Conservation (phyloP, 2,797 vertebrate genomes). For the Avahi laniger region DNA sequence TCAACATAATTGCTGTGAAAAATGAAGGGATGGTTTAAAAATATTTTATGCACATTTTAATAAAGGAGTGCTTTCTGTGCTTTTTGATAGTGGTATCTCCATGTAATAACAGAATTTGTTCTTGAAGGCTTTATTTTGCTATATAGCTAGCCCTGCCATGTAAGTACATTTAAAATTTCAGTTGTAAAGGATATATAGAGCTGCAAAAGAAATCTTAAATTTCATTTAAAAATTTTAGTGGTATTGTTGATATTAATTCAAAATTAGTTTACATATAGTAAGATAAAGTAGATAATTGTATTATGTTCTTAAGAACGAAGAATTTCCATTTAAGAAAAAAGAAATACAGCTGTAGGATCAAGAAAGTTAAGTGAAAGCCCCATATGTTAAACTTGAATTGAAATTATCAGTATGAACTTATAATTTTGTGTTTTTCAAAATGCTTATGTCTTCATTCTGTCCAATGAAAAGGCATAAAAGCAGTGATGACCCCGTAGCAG, state of each 20-base stretch:
- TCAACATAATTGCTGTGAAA: background rate
- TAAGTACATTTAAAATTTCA: slow-evolving; percentile 6
- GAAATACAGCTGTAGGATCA: background rate
- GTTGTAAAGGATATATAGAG: background rate
- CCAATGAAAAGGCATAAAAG: background rate
- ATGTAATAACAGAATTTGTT: background rate
- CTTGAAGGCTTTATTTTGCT: background rate
- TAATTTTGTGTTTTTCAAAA: background rate
- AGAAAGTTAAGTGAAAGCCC: slow-evolving; percentile 21
- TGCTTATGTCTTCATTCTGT: background rate
- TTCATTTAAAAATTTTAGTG: slow-evolving; percentile 3
- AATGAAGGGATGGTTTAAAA: background rate
- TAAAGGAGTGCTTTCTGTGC: background rate
- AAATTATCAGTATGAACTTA: background rate
- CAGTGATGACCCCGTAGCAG: background rate
- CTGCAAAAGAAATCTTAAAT: background rate
- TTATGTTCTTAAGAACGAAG: background rate
- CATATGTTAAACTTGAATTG: background rate
- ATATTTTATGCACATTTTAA: background rate
- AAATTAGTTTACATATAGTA: slow-evolving; percentile 17
- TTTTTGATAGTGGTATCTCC: background rate
- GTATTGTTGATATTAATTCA: background rate
- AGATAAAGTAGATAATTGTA: background rate
- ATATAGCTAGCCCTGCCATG: background rate
- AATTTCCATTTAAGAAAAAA: background rate